Evolutionary conservation across 23 tunicate species (phyloP).

Genomic region (Botrylloides violaceus): DNA sequence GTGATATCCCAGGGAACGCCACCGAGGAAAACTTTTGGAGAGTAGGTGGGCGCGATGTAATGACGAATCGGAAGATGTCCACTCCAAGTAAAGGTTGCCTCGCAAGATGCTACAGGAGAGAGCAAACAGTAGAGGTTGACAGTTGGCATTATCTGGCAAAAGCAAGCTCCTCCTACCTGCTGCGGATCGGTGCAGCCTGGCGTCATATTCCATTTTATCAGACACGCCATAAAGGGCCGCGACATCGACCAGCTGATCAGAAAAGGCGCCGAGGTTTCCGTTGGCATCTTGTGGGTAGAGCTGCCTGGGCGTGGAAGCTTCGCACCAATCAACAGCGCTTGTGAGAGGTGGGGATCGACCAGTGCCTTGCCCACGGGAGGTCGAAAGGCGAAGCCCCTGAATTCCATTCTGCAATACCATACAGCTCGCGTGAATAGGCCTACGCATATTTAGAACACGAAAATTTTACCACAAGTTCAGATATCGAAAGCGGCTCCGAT

Average conservation of each 20-base stretch:
- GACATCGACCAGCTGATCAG: constrained; percentile 80
- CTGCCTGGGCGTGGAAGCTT: constrained; percentile 43
- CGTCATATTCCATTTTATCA: constrained; percentile 92
- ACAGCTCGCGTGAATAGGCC: too few species aligned
- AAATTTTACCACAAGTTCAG: constrained; percentile 61
- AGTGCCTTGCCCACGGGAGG: constrained; percentile 26
- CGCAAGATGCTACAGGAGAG: constrained; percentile 55
- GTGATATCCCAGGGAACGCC: constrained; percentile 98
- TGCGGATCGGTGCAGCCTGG: constrained; percentile 79
- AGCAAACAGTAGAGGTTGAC: too few species aligned
- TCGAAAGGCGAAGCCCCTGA: constrained; percentile 52
- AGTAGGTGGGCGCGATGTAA: constrained; percentile 71
- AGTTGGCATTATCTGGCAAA: too few species aligned
- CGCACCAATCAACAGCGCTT: constrained; percentile 10
- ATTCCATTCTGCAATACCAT: constrained; percentile 67
- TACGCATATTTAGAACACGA: neutral
- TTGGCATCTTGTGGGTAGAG: constrained; percentile 15
- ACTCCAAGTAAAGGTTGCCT: constrained; percentile 84
- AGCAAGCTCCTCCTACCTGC: too few species aligned
- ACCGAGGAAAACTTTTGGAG: constrained; percentile 87
- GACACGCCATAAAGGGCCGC: constrained; percentile 84
- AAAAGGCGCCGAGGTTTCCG: constrained; percentile 27
- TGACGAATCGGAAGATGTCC: constrained; percentile 85
- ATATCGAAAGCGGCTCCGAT: constrained; percentile 74
- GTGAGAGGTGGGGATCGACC: constrained; percentile 26